A percentile compares a stretch with the other conserved stretches of the same genome.
These are phyloP conservation scores for Drepana falcataria DNA, from an alignment of 2,888 invertebrate genomes.

Conservation along the genomic window DNA sequence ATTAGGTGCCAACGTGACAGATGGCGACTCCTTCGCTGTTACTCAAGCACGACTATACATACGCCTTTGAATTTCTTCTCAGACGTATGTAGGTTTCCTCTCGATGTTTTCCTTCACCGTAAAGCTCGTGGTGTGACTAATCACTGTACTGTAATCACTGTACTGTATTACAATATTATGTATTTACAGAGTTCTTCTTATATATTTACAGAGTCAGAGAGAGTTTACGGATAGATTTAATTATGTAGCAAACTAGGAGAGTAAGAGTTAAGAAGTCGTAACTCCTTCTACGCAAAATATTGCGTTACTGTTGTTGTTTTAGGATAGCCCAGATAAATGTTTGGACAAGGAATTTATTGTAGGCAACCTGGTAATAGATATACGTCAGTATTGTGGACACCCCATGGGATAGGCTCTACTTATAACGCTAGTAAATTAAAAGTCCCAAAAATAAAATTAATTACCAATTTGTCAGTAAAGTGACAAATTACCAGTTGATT, in stretches of 20 bases:
- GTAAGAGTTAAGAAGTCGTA: constrained; percentile 34
- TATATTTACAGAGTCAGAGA: constrained; percentile 31
- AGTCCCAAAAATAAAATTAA: constrained; percentile 35
- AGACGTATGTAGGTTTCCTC: no score
- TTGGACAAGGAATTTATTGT: constrained; percentile 8
- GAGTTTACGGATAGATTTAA: constrained; percentile 52
- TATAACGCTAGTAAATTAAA: constrained; percentile 13
- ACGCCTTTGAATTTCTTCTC: no score
- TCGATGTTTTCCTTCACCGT: no score
- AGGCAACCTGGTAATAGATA: no score
- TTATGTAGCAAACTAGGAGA: constrained; percentile 34
- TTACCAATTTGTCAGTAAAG: constrained; percentile 47
- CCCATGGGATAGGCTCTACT: background rate
- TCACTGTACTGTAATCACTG: no score
- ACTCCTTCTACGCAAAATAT: constrained; percentile 64
- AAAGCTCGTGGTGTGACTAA: no score
- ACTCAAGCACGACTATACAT: no score
- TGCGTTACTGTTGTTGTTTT: constrained; percentile 40
- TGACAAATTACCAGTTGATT: constrained; percentile 54
- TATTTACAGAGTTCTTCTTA: no score
- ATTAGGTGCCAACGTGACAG: no score
- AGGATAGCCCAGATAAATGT: background rate
- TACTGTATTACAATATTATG: no score
- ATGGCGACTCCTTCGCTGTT: no score
- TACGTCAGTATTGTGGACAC: background rate